Conservation (phyloP, 2,888 invertebrate genomes). For the Charanyca ferruginea region DNA sequence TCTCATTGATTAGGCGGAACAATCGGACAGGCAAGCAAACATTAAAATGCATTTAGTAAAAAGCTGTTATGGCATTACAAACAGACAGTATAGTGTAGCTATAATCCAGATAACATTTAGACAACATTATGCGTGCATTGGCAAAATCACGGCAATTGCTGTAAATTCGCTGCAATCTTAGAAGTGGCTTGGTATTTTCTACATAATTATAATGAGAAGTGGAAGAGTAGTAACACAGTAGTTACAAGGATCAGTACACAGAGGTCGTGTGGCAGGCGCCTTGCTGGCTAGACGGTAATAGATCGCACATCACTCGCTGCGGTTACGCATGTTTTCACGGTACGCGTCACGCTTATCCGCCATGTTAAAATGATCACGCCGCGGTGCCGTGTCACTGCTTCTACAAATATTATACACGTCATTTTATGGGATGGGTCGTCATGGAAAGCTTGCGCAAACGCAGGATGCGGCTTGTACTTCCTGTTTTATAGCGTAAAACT, state of each 20-base stretch:
- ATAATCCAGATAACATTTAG: too few species aligned
- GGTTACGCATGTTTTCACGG: slow-evolving; percentile 33
- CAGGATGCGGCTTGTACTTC: background rate
- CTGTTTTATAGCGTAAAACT: background rate
- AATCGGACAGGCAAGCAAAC: too few species aligned
- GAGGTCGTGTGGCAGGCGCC: slow-evolving; percentile 41
- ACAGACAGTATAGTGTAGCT: too few species aligned
- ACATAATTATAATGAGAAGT: too few species aligned
- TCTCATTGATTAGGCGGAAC: too few species aligned
- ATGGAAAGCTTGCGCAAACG: background rate
- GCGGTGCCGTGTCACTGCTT: background rate
- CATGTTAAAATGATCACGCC: slow-evolving; percentile 23
- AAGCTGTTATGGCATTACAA: too few species aligned
- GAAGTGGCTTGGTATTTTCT: too few species aligned
- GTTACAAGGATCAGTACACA: slow-evolving; percentile 3
- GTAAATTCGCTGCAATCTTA: too few species aligned
- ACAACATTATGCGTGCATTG: too few species aligned
- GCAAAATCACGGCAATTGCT: too few species aligned
- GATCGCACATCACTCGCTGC: slow-evolving; percentile 32
- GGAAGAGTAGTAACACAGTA: background rate
- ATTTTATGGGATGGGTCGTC: background rate
- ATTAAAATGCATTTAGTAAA: too few species aligned
- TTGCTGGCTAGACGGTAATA: slow-evolving; percentile 53
- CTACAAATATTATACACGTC: background rate
- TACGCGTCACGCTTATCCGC: slow-evolving; percentile 18